Evolutionary conservation across 1,140 invertebrate genomes (phyloP), one percentile per base, ranked within the genome.

Genomic region (Solenopsis fugax): DNA sequence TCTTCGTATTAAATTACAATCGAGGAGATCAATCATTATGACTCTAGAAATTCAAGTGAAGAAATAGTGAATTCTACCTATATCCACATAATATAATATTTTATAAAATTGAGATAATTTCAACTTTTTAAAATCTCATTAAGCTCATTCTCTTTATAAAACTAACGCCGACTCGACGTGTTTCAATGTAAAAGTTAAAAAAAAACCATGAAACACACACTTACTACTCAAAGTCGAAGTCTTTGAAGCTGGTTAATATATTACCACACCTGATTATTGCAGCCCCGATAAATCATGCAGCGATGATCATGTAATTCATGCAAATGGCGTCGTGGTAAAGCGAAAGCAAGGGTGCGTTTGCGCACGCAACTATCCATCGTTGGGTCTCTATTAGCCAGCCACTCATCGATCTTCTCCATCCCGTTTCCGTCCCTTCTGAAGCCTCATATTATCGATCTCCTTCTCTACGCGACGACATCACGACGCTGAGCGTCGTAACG

Each of bases 321-420:
- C 81, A 89, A 89, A 88, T 75, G 21, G 29, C 58, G 64, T 45
- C 62, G 16, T 16, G 37, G 24, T 18, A 45, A 58, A 78, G 65
- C 65, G 72, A 84, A 62, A 64, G 84, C 67, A 24, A 78, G 73
- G 81, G 82, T 88, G 78, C 73, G 75, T 88, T 89, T 77, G 87
- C 78, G 71, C 87, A 87, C 82, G 88, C 81, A 89, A 89, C 76
- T 89, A 89, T 89, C 78, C 88, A 56, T 75, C 45, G 65, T 56
- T 76, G 48, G 29, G 75, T 64, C 87, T 80, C 87, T 88, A 89
- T 89, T 89, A 89, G 75, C 58, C 54, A 21, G 24, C 24, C 73
- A 62, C 71, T 78, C 75, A 89, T 89, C 87, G 81, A 89, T 89
- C 88, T 89, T 89, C 75, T 76, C 16, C 34, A 69, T 80, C 82